Base-by-base conservation (phyloP, 2,888 invertebrate genomes). In the Rhagonycha fulva region DNA sequence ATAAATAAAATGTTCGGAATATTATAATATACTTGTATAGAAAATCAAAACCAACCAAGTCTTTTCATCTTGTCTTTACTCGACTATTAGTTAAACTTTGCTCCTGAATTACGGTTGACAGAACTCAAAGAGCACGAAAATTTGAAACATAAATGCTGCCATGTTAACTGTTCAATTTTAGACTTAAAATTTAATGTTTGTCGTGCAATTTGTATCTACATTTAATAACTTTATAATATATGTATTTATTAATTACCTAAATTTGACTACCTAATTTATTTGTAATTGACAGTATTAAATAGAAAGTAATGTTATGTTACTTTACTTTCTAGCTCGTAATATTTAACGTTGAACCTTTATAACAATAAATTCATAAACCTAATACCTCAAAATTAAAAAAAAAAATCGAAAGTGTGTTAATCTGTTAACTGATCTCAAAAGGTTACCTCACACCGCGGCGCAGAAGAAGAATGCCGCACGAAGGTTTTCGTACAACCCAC, bases 111-210 rank as follows among this genome's bases (percentile, higher is more conserved):
- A 70, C 70, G 74, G 70, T 70, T 74, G 74, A 62, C 63, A 70
- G 62, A 75, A 75, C 32, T 71, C 71, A 68, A 71, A 75, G 75
- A 67, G 68, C 68, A 75, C 23, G 75, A 75, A 70, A 75, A 68
- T 67, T 75, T 61, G 19, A 67, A 68, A 71, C 68, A 63, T 74
- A 74, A 74, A 74, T 47, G 47, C 47, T 47, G 47, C 47, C 47
- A 47, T n/a, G 47, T 47, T 47, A 47, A n/a, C 47, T 47, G 47
- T 47, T 47, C 47, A 47, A 47, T 47, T 47, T 47, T 47, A 11
- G 32, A 32, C 32, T 32, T 32, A 32, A 32, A 32, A 32, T 32
- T 32, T 32, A 12, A 32, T 32, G 32, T 32, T 32, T 12, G 47
- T 47, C 47, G 47, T 47, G 47, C n/a, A 47, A 47, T 47, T 47